Conservation (phyloP, 2,888 invertebrate genomes). For the Timema podura region DNA sequence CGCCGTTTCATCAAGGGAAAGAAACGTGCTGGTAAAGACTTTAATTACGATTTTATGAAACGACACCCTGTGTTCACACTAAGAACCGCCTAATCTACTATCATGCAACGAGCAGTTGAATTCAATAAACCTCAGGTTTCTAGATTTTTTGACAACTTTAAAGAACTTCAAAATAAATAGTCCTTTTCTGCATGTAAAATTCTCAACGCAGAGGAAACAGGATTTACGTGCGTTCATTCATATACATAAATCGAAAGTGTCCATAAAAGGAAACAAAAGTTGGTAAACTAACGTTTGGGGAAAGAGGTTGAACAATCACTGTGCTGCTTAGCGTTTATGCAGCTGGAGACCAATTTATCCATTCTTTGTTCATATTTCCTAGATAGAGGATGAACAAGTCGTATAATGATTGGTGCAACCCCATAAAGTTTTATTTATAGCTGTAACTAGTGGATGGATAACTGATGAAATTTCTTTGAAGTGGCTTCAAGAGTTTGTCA, state of each 20-base stretch:
- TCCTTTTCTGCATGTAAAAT: constrained; percentile 26
- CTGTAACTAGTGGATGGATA: constrained; percentile 28
- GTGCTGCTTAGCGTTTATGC: constrained; percentile 33
- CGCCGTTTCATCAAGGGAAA: constrained; percentile 31
- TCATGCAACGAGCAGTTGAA: neutral
- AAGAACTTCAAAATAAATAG: constrained; percentile 14
- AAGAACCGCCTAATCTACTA: constrained; percentile 14
- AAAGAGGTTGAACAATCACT: constrained; percentile 30
- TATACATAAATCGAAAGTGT: constrained; percentile 24
- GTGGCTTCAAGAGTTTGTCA: constrained; percentile 25
- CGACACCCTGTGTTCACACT: constrained; percentile 23
- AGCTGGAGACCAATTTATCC: constrained; percentile 29
- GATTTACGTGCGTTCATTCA: constrained; percentile 28
- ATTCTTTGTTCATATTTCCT: constrained; percentile 33
- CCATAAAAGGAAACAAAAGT: constrained; percentile 32
- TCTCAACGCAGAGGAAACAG: constrained; percentile 32
- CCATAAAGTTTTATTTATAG: constrained; percentile 23
- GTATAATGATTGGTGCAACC: constrained; percentile 30
- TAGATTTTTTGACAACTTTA: constrained; percentile 27
- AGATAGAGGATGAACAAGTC: constrained; percentile 27
- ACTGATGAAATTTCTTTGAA: constrained; percentile 21
- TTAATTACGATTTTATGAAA: constrained; percentile 29
- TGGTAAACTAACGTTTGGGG: constrained; percentile 32
- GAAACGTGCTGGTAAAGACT: constrained; percentile 28
- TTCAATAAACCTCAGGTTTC: constrained; percentile 24